Conservation (phyloP, 2,797 vertebrate genomes). For the Chelonia mydas region DNA sequence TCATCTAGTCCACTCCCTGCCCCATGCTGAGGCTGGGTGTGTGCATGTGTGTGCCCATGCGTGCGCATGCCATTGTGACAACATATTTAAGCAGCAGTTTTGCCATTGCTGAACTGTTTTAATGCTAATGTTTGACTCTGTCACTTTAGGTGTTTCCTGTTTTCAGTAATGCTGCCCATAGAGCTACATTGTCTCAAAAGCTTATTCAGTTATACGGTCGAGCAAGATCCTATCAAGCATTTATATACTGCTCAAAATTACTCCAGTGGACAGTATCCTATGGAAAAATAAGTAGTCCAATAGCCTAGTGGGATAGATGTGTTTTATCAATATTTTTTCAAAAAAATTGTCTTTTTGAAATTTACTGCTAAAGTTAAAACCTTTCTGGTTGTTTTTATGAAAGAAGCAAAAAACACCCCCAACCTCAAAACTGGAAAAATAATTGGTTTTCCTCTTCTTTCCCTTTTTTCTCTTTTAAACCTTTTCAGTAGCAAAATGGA, state of each 20-base stretch:
- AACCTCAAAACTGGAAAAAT: too few species aligned
- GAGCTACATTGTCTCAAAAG: constrained; percentile 45
- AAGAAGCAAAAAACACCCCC: background rate
- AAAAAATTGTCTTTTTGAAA: background rate
- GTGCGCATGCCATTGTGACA: constrained; percentile 37
- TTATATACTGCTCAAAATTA: background rate
- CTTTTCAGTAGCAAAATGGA: background rate
- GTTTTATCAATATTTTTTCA: background rate
- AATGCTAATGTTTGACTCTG: constrained; percentile 22
- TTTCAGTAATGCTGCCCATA: constrained; percentile 8
- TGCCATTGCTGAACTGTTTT: constrained; percentile 30
- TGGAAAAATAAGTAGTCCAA: constrained; percentile 18
- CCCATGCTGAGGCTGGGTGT: background rate
- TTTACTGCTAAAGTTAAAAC: background rate
- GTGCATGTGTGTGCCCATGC: too few species aligned
- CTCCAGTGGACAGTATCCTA: constrained; percentile 14
- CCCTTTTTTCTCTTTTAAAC: background rate
- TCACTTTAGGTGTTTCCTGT: background rate
- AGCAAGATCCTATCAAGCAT: background rate
- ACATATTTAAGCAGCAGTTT: constrained; percentile 45
- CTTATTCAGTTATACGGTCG: constrained; percentile 40
- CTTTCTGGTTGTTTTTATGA: background rate
- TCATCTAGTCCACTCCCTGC: background rate
- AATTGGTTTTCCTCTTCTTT: background rate
- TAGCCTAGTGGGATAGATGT: background rate